Conservation (phyloP, 1,140 invertebrate species). For the Lasioglossum baleicum region DNA sequence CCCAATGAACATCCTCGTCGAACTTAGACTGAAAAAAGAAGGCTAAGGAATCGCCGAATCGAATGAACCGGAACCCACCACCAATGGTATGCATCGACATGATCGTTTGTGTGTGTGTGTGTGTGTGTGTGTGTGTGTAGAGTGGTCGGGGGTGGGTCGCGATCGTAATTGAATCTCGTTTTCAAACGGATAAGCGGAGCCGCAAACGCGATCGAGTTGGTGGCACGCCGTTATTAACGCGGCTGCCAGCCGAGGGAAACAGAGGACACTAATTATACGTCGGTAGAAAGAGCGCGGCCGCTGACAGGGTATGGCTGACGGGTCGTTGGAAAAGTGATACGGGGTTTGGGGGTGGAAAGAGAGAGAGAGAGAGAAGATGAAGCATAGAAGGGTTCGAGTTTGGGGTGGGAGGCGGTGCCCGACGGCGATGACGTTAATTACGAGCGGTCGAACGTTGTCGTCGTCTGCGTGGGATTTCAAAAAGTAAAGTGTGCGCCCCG, state of each 20-base stretch:
- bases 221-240: slow-evolving; percentile 64
- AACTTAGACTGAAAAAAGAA: background rate
- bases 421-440: slow-evolving; percentile 68
- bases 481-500: slow-evolving; percentile 57
- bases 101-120: too few relatives aligned
- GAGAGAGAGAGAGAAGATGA: too few relatives aligned
- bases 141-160: slow-evolving; percentile 25
- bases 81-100: background rate
- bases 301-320: slow-evolving; percentile 32
- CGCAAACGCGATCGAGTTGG: slow-evolving; percentile 64
- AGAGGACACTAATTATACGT: slow-evolving; percentile 71
- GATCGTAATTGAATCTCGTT: slow-evolving; percentile 71
- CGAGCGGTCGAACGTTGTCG: slow-evolving; percentile 59
- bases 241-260: slow-evolving; percentile 56
- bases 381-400: background rate
- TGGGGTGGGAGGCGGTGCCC: slow-evolving; percentile 7
- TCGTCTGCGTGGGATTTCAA: slow-evolving; percentile 59
- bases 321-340: slow-evolving; percentile 39
- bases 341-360: background rate
- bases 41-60: background rate
- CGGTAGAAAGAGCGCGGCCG: slow-evolving; percentile 34
- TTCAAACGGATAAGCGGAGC: slow-evolving; percentile 65
- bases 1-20: background rate
- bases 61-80: background rate
- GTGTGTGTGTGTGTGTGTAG: too few relatives aligned